Conservation (phyloP, 1,140 invertebrate genomes). For the Chionoecetes opilio region DNA sequence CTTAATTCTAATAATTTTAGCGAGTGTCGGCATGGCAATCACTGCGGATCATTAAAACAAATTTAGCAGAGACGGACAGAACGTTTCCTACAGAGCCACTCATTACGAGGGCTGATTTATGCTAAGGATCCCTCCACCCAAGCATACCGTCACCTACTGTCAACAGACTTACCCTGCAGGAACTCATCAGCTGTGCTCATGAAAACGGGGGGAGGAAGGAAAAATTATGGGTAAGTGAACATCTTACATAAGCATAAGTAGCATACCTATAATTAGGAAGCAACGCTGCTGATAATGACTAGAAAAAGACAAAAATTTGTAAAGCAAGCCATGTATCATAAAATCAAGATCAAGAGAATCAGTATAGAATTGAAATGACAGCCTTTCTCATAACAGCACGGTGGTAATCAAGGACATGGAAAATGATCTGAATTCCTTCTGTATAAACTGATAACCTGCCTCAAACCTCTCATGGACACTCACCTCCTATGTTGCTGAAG, state of each 20-base stretch:
- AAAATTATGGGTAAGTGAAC: conserved; percentile 43
- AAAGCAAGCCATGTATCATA: neutral
- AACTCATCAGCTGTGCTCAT: conserved; percentile 70
- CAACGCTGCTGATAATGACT: neutral
- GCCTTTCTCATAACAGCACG: neutral
- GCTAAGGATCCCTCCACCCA: neutral
- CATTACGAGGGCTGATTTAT: neutral
- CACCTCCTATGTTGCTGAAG: conserved; percentile 83
- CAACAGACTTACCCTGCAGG: conserved; percentile 64
- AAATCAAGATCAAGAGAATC: neutral
- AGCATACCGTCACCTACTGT: conserved; percentile 33
- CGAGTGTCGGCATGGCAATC: too few relatives aligned
- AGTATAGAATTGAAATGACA: neutral
- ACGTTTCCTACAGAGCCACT: neutral
- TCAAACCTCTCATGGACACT: conserved; percentile 20
- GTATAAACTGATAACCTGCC: neutral
- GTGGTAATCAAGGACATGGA: neutral
- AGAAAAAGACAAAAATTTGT: neutral
- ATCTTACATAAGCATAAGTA: neutral
- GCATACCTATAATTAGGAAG: conserved; percentile 15
- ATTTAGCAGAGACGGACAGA: neutral
- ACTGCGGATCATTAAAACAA: neutral
- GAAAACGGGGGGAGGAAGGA: conserved; percentile 47
- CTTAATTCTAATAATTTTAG: too few relatives aligned
- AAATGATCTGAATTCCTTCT: neutral